Base-by-base conservation (phyloP, 2,113 vertebrate genomes). In the Scalopus aquaticus region DNA sequence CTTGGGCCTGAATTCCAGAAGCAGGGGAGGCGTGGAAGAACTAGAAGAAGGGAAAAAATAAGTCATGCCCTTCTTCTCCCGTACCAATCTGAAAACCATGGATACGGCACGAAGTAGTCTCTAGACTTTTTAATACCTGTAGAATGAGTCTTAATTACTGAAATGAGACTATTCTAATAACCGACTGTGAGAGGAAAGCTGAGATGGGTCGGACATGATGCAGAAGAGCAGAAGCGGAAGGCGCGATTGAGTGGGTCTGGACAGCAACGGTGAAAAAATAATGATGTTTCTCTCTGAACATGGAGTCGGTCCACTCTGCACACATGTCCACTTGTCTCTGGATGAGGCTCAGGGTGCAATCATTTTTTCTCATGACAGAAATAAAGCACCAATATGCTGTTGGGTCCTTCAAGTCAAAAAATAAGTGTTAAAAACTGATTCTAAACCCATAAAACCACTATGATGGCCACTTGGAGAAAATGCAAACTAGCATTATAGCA, bases 101-200 rank as follows among this genome's bases (percentile, higher is more conserved):
- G 39, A 16, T 46, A 37, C 76, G 35, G 39, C 54, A 44, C 49
- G 37, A 70, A 73, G 51, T 26, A 28, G n/a, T 54, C 70, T 32
- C 60, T 10, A 20, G 64, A 64, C 44, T 49, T 69, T 13, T 76
- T 28, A 89, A 39, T 37, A 19, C 73, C 44, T 64, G 4, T 35
- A 93, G 88, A 79, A 85, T 28, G 84, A 67, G 28, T 51, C 35
- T 54, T 30, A 54, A 67, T 72, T 67, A 67, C 64, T 65, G 60
- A 84, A 51, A 51, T 26, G 37, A 91, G 58, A 70, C 60, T 91
- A 51, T 78, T 91, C 42, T 49, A 49, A 85, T 22, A 91, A 88
- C 26, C 51, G 39, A 22, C 54, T 79, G 24, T 54, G 65, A 91
- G 70, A 67, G 35, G 30, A 69, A 93, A 72, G 88, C 72, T 60